Evolutionary conservation across 2,113 vertebrate species (phyloP), one percentile per base, ranked within the genome.

Genomic region (Ardeotis arabs): DNA sequence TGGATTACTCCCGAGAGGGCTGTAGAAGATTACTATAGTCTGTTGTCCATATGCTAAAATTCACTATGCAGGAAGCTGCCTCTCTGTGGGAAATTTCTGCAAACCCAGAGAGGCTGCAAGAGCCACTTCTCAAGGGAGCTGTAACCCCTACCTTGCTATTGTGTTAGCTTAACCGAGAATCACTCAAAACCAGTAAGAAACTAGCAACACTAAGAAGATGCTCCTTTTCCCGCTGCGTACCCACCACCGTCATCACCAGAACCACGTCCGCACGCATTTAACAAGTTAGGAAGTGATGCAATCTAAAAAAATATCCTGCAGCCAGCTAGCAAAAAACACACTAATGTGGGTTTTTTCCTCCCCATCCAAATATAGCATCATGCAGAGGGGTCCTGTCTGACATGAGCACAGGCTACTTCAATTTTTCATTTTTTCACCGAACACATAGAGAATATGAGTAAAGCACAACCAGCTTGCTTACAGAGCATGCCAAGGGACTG

Each of bases 301-400:
- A 37, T 12, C 15, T 39, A 47, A 60, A 72, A 86, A 79, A 73
- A 58, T 7, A 77, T 10, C 45, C 37, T 55, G 58, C 59, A 93
- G 47, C 37, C 20, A 59, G 28, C 37, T 4, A 80, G 39, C 49
- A 92, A 84, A 85, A 84, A 66, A 4, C 25, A 72, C 10, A 63
- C 6, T 10, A 31, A 12, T 14, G 37, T 20, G 2, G 28, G 1
- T 0, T 5, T 37, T 63, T 31, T 25, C 2, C 22, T 75, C 37
- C 33, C 35, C 14, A 56, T 63, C 24, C 58, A 87, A 75, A 68
- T 22, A 35, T 12, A 87, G 47, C 41, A 47, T 53, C 39, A 10
- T 24, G 55, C 22, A 59, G 23, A 29, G 8, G 29, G 11, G 19
- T 50, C 72, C 24, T 25, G 27, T 23, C 49, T 74, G 84, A 70